Conservation (phyloP, 2,888 invertebrate genomes). For the Andricus quercusramuli region DNA sequence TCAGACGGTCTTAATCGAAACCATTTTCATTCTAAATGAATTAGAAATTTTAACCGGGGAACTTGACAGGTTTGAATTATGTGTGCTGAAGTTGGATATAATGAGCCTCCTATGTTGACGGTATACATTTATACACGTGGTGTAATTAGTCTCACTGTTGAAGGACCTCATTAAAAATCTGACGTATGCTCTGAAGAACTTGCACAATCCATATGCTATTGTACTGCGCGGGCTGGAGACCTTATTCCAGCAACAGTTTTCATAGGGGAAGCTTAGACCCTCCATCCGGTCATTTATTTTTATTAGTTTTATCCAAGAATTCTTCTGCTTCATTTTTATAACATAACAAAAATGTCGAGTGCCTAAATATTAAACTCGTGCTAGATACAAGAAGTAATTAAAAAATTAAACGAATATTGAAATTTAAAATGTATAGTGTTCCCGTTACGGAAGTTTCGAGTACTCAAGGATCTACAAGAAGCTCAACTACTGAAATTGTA, state of each 20-base stretch:
- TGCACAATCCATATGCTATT: constrained; percentile 43
- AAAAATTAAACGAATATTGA: constrained; percentile 3
- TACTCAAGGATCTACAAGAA: constrained; percentile 63
- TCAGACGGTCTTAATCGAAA: neutral
- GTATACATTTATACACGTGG: constrained; percentile 9
- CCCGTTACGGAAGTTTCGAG: constrained; percentile 70
- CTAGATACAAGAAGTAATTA: neutral
- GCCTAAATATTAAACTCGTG: neutral
- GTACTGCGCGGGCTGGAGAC: constrained; percentile 50
- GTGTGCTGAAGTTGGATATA: neutral
- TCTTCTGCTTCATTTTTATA: neutral
- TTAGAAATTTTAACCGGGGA: neutral
- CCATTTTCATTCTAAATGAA: neutral
- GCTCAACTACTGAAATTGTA: constrained; percentile 65
- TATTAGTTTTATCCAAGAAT: neutral
- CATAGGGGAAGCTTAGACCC: neutral
- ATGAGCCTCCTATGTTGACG: neutral
- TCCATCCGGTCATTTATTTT: neutral
- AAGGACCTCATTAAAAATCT: constrained; percentile 56
- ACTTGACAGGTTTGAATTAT: neutral
- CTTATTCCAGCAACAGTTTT: constrained; percentile 43
- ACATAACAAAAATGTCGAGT: neutral
- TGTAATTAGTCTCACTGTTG: constrained; percentile 51
- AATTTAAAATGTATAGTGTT: constrained; percentile 71
- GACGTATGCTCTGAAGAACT: constrained; percentile 53